Conservation (phyloP, 2,797 vertebrate genomes). For the Halcyon badia region DNA sequence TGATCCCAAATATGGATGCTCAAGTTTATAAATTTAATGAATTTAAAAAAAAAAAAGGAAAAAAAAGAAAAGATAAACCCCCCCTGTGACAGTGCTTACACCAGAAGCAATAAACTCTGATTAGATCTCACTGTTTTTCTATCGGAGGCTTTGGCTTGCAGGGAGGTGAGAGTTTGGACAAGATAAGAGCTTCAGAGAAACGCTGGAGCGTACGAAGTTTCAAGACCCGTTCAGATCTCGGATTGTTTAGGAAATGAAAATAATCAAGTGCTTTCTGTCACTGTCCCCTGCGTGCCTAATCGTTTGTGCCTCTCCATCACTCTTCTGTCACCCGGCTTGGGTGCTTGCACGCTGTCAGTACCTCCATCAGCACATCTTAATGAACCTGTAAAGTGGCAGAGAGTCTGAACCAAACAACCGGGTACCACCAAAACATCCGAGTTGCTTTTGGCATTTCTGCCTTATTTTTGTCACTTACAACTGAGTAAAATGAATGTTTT, state of each 20-base stretch:
- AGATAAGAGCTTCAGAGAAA: slow-evolving; percentile 77
- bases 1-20: slow-evolving; percentile 80
- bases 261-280: slow-evolving; percentile 65
- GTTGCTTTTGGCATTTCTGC: neutral
- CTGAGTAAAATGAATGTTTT: neutral
- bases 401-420: neutral
- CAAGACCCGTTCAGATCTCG: slow-evolving; percentile 56
- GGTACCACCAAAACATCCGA: neutral
- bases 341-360: neutral
- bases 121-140: slow-evolving; percentile 82
- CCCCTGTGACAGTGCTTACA: slow-evolving; percentile 76
- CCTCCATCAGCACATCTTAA: slow-evolving; percentile 46
- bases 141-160: slow-evolving; percentile 45
- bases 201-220: slow-evolving; percentile 65
- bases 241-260: slow-evolving; percentile 82
- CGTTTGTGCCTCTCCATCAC: neutral
- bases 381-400: slow-evolving; percentile 48
- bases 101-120: slow-evolving; percentile 92
- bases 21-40: slow-evolving; percentile 90
- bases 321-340: neutral
- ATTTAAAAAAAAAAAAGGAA: slow-evolving; percentile 76
- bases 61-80: no score
- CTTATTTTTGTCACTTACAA: neutral
- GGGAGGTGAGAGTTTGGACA: slow-evolving; percentile 55
- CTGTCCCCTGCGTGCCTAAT: slow-evolving; percentile 7